A percentile compares a stretch with the other conserved stretches of the same genome.
These are phyloP conservation scores for Quadriops clusia DNA, from an alignment of 2,888 invertebrate genomes.

Conservation along the genomic window DNA sequence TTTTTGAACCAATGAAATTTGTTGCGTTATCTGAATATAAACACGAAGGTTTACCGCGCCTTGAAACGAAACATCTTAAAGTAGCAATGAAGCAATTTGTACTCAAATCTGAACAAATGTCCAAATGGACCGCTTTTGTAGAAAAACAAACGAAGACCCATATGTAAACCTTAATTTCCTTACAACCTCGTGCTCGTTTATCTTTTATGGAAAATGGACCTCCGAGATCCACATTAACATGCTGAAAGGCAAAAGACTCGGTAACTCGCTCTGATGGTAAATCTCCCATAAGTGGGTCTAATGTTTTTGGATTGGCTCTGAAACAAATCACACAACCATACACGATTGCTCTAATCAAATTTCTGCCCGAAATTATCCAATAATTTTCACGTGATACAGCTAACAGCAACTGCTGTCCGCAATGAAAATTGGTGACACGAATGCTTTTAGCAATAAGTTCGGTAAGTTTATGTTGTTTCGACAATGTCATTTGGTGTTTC, in stretches of 20 bases:
- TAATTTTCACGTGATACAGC: too few relatives aligned
- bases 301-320: conserved; percentile 1
- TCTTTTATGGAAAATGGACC: conserved; percentile 1
- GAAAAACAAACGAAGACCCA: conserved; percentile 1
- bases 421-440: not conserved
- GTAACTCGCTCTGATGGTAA: conserved; percentile 2
- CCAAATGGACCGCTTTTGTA: conserved; percentile 2
- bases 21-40: conserved; percentile 4
- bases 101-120: not conserved
- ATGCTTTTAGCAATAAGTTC: conserved; percentile 1
- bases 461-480: not conserved
- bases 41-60: conserved; percentile 1
- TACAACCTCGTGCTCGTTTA: not conserved
- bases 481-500: conserved; percentile 1
- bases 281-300: conserved; percentile 1
- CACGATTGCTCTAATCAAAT: too few relatives aligned
- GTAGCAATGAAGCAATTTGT: not conserved
- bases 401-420: not conserved
- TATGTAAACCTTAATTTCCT: not conserved
- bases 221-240: not conserved
- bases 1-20: conserved; percentile 5
- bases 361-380: too few relatives aligned
- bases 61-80: conserved; percentile 1
- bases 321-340: too few relatives aligned
- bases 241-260: not conserved